phyloP scores from a whole-genome alignment of 2,797 vertebrate genomes.

The Spinus olivaceus region DNA sequence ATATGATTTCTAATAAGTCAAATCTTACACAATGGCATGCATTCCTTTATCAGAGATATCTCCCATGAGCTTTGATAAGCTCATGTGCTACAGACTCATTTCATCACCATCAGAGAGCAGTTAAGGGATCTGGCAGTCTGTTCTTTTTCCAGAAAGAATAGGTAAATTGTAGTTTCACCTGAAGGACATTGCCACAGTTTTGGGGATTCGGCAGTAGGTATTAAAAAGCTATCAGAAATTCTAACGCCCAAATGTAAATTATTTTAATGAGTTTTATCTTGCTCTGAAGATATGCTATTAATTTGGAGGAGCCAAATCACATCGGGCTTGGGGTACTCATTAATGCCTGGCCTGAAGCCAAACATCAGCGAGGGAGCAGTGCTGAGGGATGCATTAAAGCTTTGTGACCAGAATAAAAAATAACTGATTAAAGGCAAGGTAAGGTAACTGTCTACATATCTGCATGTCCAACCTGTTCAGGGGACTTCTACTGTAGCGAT shows the following conservation, averaged over 20 bases:
- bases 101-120: neutral
- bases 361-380: neutral
- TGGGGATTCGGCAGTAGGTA: neutral
- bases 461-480: neutral
- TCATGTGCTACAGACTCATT: neutral
- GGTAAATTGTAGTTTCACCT: neutral
- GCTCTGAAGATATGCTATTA: constrained; percentile 46
- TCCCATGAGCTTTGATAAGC: neutral
- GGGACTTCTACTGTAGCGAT: neutral
- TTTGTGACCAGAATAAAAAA: neutral
- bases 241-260: constrained; percentile 5
- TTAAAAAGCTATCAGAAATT: neutral
- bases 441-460: neutral
- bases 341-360: constrained; percentile 31
- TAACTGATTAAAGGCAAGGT: neutral
- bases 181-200: neutral
- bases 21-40: neutral
- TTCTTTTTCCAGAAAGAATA: neutral
- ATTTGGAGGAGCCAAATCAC: constrained; percentile 14
- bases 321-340: neutral
- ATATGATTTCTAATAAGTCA: neutral
- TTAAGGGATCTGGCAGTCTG: neutral
- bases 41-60: neutral
- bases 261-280: constrained; percentile 42
- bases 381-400: neutral